Evolutionary conservation across 2,888 invertebrate species (phyloP).

Genomic region (Tetragnatha montana): DNA sequence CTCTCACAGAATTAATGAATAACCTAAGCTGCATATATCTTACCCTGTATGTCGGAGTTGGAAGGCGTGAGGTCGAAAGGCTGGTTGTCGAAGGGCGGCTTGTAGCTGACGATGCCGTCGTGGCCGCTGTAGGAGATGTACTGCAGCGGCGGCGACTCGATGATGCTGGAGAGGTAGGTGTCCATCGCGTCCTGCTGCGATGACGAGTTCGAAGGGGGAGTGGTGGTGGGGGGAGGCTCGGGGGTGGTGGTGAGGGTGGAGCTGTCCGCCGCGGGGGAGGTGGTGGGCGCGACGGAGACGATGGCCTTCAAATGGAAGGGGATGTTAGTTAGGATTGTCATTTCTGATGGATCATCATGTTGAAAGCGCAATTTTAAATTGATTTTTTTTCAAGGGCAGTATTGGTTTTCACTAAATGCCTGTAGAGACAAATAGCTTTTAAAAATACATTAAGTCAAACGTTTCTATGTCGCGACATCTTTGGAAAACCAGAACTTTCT

Average conservation of each 20-base stretch:
- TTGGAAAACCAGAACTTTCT: no score
- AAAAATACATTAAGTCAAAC: no score
- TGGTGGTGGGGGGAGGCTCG: constrained; percentile 17
- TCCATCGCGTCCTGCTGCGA: constrained; percentile 49
- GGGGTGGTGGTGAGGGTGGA: constrained; percentile 33
- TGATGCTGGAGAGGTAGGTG: constrained; percentile 54
- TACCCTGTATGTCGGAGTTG: constrained; percentile 56
- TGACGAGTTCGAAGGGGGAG: background rate
- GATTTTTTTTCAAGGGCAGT: no score
- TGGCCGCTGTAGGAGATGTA: constrained; percentile 64
- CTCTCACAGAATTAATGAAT: background rate
- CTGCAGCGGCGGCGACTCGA: constrained; percentile 65
- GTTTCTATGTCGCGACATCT: no score
- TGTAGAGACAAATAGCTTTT: no score
- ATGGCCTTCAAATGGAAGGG: background rate
- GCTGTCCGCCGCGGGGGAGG: constrained; percentile 5
- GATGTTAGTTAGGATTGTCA: no score
- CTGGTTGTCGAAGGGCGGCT: constrained; percentile 58
- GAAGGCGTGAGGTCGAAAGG: constrained; percentile 60
- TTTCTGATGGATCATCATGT: no score
- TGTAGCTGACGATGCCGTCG: constrained; percentile 57
- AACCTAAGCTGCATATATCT: background rate
- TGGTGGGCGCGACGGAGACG: background rate
- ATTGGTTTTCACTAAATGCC: no score
- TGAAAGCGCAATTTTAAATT: no score